A percentile compares a stretch with the other conserved stretches of the same genome.
Evolutionary conservation across 2,888 invertebrate genomes (phyloP).

Genomic region (Laothoe populi): DNA sequence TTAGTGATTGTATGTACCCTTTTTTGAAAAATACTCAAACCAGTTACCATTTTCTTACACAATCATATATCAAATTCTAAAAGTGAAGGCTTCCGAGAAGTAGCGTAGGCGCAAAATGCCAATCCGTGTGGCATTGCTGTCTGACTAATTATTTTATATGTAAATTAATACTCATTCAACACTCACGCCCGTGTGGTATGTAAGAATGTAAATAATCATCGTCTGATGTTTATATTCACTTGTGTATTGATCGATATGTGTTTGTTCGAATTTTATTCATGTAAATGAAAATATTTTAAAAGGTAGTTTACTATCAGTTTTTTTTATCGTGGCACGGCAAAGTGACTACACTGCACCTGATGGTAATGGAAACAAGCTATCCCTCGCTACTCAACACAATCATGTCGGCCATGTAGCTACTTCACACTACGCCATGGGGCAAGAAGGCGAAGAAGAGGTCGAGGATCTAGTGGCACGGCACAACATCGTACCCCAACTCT

Average conservation of each 20-base stretch:
- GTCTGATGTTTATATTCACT: slow-evolving; percentile 15
- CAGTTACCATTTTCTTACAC: not conserved
- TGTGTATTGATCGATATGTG: not conserved
- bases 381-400: too few relatives aligned
- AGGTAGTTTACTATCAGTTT: not conserved
- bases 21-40: too few relatives aligned
- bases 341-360: too few relatives aligned
- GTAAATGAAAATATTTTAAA: not conserved
- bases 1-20: too few relatives aligned
- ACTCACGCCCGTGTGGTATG: slow-evolving; percentile 17
- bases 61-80: slow-evolving; percentile 14
- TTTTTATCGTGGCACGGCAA: too few relatives aligned
- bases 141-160: slow-evolving; percentile 25
- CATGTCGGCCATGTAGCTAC: too few relatives aligned
- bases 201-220: slow-evolving; percentile 15
- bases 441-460: too few relatives aligned
- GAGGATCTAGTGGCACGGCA: too few relatives aligned
- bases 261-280: not conserved
- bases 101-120: slow-evolving; percentile 21
- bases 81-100: slow-evolving; percentile 19
- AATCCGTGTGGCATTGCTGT: slow-evolving; percentile 9
- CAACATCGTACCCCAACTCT: too few relatives aligned
- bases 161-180: slow-evolving; percentile 17
- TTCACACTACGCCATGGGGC: too few relatives aligned
- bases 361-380: too few relatives aligned